These are phyloP conservation scores for Dinothrombium tinctorium DNA, from an alignment of 1,140 invertebrate genomes.

Conservation along the genomic window DNA sequence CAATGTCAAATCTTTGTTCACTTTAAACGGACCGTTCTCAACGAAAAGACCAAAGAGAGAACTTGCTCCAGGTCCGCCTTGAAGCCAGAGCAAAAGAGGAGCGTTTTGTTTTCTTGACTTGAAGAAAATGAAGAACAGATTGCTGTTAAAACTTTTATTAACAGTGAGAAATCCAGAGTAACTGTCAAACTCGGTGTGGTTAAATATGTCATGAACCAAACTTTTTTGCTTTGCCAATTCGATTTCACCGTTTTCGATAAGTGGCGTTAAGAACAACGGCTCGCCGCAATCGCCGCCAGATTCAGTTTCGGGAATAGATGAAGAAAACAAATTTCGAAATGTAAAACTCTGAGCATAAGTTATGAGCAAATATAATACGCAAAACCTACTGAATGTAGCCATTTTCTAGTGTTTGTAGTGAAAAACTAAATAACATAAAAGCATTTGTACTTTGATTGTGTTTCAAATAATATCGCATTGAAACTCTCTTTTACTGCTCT, in stretches of 20 bases:
- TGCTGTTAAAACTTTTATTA: constrained; percentile 11
- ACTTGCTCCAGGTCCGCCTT: constrained; percentile 53
- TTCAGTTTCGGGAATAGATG: no score
- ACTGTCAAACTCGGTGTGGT: constrained; percentile 4
- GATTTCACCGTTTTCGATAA: constrained; percentile 11
- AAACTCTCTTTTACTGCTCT: no score
- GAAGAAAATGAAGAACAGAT: constrained; percentile 17
- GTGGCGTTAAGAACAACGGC: constrained; percentile 12
- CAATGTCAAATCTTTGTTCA: constrained; percentile 30
- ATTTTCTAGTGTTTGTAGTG: no score
- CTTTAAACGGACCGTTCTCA: constrained; percentile 49
- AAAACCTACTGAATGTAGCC: no score
- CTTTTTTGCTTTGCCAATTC: constrained; percentile 1
- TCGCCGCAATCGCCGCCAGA: not conserved
- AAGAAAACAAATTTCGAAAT: no score
- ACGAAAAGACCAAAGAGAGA: constrained; percentile 54
- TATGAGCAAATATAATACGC: no score
- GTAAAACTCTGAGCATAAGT: no score
- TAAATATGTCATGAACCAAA: not conserved
- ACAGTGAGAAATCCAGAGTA: constrained; percentile 11
- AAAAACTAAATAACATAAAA: no score
- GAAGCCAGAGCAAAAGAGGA: constrained; percentile 58
- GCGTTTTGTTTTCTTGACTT: constrained; percentile 14
- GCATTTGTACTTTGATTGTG: no score
- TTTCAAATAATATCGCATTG: no score